Evolutionary conservation across 2,797 vertebrate genomes (phyloP).

Genomic region (Pteronotus mesoamericanus): DNA sequence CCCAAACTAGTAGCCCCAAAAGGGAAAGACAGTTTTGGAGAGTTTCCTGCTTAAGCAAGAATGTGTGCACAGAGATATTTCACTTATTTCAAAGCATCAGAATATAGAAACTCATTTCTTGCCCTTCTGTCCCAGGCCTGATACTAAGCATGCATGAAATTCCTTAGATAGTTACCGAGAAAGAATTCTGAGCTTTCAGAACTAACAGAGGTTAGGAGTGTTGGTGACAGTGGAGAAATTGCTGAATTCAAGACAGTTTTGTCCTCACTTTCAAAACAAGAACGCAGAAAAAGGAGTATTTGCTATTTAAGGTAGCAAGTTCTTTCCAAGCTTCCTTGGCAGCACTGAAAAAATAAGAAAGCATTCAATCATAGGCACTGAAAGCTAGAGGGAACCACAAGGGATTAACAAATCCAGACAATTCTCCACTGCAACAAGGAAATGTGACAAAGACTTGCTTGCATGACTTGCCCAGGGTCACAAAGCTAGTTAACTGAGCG

Average conservation of each 20-base stretch:
- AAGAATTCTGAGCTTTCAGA: slow-evolving; percentile 65
- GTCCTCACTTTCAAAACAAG: slow-evolving; percentile 74
- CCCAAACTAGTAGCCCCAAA: neutral
- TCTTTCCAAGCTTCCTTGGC: slow-evolving; percentile 63
- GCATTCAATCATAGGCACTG: neutral
- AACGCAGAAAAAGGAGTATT: slow-evolving; percentile 66
- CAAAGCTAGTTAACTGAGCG: neutral
- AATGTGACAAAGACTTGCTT: neutral
- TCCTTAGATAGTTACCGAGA: slow-evolving; percentile 72
- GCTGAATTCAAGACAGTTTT: slow-evolving; percentile 69
- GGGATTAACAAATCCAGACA: slow-evolving; percentile 58
- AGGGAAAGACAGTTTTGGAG: slow-evolving; percentile 44
- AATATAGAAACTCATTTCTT: slow-evolving; percentile 65
- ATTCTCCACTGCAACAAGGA: neutral
- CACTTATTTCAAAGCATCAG: slow-evolving; percentile 61
- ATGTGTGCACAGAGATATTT: slow-evolving; percentile 64
- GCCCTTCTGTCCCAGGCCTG: slow-evolving; percentile 66
- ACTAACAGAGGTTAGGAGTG: slow-evolving; percentile 59
- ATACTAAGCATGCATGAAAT: slow-evolving; percentile 72
- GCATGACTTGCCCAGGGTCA: neutral
- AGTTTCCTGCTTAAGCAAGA: neutral
- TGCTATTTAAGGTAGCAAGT: slow-evolving; percentile 63
- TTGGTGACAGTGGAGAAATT: neutral
- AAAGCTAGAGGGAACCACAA: slow-evolving; percentile 40
- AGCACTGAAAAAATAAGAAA: slow-evolving; percentile 4